A percentile compares a stretch with the other conserved stretches of the same genome.
Evolutionary conservation across 2,797 vertebrate genomes (phyloP).

Genomic region (Lepus oiostolus): DNA sequence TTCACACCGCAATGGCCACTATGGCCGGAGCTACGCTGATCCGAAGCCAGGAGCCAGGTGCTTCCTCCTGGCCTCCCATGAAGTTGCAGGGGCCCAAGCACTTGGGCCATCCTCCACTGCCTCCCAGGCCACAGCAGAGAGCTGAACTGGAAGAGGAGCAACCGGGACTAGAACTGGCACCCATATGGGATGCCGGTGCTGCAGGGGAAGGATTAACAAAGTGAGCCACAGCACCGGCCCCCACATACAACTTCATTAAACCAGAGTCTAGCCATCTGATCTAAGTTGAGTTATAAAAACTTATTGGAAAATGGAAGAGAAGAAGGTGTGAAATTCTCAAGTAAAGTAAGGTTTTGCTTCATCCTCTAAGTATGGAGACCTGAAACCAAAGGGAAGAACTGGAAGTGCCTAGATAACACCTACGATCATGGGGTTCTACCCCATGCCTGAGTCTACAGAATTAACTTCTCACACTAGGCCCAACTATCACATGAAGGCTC

Average conservation of each 20-base stretch:
- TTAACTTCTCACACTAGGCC: neutral
- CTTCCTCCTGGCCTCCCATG: neutral
- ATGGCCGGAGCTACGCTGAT: neutral
- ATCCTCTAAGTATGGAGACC: neutral
- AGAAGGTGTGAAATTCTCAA: neutral
- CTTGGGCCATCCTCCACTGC: no score
- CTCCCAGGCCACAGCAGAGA: no score
- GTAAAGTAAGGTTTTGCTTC: neutral
- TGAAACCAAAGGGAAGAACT: neutral
- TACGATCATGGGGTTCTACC: neutral
- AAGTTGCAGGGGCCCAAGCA: no score
- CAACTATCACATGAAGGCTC: neutral
- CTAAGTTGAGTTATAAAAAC: neutral
- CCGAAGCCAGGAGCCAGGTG: neutral
- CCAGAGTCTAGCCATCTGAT: neutral
- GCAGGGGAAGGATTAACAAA: neutral
- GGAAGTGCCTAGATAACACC: neutral
- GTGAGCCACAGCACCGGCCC: no score
- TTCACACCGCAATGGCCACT: no score
- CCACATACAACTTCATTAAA: neutral
- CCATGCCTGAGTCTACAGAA: neutral
- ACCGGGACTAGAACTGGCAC: no score
- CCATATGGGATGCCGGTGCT: no score
- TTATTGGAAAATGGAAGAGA: neutral
- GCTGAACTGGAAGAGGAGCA: no score